Conservation (phyloP, 2,113 vertebrate genomes). For the Phalacrocorax brasilianus region DNA sequence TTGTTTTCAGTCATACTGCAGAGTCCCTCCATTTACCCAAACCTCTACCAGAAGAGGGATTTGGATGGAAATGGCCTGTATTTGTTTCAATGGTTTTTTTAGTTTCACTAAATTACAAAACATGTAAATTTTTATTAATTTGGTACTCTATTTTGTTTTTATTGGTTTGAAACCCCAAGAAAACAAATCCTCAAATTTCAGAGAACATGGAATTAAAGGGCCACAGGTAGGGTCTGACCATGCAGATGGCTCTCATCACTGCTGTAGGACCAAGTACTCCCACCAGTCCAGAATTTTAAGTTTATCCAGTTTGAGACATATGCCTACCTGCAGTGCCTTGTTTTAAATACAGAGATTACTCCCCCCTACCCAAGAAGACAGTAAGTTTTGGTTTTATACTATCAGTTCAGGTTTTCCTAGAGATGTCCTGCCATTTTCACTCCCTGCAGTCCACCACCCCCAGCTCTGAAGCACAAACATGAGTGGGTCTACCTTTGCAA, state of each 20-base stretch:
- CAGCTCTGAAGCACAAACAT: neutral
- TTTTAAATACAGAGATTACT: neutral
- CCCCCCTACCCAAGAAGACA: rapidly evolving
- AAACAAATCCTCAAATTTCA: neutral
- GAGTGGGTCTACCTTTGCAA: neutral
- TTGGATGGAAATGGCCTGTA: neutral
- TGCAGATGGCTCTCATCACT: neutral
- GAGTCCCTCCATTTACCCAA: neutral
- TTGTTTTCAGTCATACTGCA: neutral
- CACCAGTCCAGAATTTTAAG: neutral
- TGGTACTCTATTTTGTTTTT: neutral
- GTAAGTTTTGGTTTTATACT: neutral
- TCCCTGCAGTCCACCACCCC: neutral
- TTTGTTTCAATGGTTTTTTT: neutral
- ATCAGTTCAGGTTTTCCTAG: neutral
- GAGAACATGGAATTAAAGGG: neutral
- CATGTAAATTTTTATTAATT: neutral
- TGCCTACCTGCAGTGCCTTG: neutral
- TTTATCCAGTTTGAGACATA: neutral
- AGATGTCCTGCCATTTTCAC: neutral
- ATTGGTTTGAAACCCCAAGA: neutral
- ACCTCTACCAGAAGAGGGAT: neutral
- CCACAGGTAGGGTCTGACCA: neutral
- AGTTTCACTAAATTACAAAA: neutral
- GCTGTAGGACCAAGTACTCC: neutral